phyloP scores from a whole-genome alignment of 2,797 vertebrate species.

The Acropternis orthonyx region DNA sequence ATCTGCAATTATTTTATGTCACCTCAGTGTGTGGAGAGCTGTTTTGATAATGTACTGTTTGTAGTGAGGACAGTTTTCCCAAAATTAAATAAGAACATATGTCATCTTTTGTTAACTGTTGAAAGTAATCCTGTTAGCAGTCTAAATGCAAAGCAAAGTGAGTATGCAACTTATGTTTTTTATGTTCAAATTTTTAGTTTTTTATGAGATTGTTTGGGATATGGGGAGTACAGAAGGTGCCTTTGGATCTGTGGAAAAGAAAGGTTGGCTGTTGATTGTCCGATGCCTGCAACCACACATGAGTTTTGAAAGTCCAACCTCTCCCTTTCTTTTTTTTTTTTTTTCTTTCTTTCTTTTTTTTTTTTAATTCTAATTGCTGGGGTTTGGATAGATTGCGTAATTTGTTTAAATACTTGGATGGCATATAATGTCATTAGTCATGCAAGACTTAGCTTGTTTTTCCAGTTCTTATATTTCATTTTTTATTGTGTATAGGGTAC shows the following conservation, averaged over 20 bases:
- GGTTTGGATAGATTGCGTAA: not conserved
- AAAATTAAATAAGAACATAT: not conserved
- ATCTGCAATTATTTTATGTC: not conserved
- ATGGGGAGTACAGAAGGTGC: not conserved
- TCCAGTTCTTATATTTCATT: not conserved
- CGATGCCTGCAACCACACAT: accelerated
- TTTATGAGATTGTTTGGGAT: not conserved
- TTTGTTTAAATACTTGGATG: not conserved
- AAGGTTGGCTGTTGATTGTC: not conserved
- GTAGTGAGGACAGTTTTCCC: not conserved
- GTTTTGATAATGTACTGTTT: not conserved
- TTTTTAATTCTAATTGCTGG: not conserved
- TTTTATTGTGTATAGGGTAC: not conserved
- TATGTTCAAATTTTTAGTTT: not conserved
- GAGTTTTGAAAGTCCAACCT: not conserved
- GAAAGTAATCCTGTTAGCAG: not conserved
- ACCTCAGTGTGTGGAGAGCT: not conserved
- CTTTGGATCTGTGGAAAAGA: not conserved
- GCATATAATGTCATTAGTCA: not conserved
- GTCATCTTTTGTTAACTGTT: not conserved
- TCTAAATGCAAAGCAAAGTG: not conserved
- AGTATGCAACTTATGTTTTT: not conserved
- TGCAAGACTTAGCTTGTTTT: conserved; percentile 17
- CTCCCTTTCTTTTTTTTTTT: not conserved
- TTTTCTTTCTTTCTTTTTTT: too few species aligned